A percentile compares a stretch with the other conserved stretches of the same genome.
These are phyloP conservation scores for Pherbina coryleti DNA, from an alignment of 2,888 invertebrate genomes.

Conservation along the genomic window DNA sequence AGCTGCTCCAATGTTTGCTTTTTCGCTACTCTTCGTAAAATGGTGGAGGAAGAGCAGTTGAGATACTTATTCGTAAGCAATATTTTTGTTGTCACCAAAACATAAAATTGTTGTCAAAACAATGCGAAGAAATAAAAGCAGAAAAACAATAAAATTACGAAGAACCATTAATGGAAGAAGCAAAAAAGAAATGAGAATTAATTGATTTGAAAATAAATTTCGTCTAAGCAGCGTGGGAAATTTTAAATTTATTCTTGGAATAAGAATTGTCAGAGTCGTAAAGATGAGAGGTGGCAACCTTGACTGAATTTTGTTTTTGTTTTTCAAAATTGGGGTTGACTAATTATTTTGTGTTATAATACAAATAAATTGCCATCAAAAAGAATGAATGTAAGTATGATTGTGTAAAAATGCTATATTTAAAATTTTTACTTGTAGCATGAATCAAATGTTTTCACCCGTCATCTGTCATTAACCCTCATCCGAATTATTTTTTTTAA, in stretches of 20 bases:
- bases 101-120: not conserved
- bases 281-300: not conserved
- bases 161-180: not conserved
- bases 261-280: not conserved
- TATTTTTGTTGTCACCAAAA: constrained; percentile 10
- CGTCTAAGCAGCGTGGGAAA: constrained; percentile 10
- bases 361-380: too few relatives aligned
- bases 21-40: too few relatives aligned
- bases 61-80: not conserved
- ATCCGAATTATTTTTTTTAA: too few relatives aligned
- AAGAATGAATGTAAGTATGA: too few relatives aligned
- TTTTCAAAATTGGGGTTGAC: too few relatives aligned
- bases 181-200: not conserved
- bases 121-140: not conserved
- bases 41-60: not conserved
- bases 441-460: too few relatives aligned
- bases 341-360: too few relatives aligned
- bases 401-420: too few relatives aligned
- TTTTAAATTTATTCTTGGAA: not conserved
- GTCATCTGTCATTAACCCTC: too few relatives aligned
- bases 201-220: not conserved
- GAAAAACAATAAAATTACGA: not conserved
- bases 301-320: too few relatives aligned
- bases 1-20: too few relatives aligned
- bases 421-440: too few relatives aligned